These are phyloP conservation scores for Zophobas morio DNA, from an alignment of 1,140 invertebrate species.

Conservation along the genomic window DNA sequence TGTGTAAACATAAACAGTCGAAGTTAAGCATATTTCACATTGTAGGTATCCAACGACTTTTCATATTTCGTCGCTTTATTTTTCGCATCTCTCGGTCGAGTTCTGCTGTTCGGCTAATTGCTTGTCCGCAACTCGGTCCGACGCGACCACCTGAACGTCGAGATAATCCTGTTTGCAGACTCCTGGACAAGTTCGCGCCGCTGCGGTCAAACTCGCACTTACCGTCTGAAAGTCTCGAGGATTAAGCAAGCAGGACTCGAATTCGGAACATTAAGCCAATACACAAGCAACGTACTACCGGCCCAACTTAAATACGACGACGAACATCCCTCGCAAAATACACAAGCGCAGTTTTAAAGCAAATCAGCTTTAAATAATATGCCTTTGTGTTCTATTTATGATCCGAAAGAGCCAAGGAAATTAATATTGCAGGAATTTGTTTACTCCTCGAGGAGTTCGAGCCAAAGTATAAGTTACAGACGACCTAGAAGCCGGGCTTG, in stretches of 20 bases:
- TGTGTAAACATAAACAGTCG: no score
- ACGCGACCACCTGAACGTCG: constrained; percentile 19
- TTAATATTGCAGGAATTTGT: constrained; percentile 38
- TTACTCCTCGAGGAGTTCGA: constrained; percentile 15
- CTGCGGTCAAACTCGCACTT: constrained; percentile 50
- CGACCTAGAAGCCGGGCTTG: constrained; percentile 1
- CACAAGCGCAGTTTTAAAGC: constrained; percentile 31
- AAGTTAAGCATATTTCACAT: no score
- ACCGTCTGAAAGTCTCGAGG: constrained; percentile 49
- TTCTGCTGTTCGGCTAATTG: not conserved
- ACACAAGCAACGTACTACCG: constrained; percentile 48
- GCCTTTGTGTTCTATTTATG: constrained; percentile 23
- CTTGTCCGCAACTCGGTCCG: constrained; percentile 5
- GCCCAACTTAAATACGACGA: constrained; percentile 12
- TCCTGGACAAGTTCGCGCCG: constrained; percentile 39
- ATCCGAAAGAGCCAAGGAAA: constrained; percentile 17
- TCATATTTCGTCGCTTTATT: no score
- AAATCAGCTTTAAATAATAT: constrained; percentile 39
- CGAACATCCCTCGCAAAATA: constrained; percentile 24
- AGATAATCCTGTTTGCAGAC: constrained; percentile 52
- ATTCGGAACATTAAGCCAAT: constrained; percentile 55
- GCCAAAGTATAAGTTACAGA: constrained; percentile 10
- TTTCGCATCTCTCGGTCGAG: not conserved
- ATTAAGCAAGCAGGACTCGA: constrained; percentile 35
- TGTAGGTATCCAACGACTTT: no score